phyloP scores from a whole-genome alignment of 2,113 vertebrate species.

The Desmodus rotundus region DNA sequence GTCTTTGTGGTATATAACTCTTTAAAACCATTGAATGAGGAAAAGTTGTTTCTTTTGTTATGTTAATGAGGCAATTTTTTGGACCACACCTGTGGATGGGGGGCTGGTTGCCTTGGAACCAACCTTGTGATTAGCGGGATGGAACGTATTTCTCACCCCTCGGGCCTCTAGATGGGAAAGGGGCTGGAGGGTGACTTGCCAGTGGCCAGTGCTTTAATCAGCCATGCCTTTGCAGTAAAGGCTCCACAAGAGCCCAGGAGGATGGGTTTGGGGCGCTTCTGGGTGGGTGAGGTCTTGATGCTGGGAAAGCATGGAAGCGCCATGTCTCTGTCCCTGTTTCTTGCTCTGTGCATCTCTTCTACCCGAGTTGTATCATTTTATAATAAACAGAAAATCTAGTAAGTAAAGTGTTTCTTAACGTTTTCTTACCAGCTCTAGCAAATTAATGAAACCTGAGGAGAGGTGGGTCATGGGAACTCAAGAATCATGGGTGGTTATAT shows the following conservation, averaged over 20 bases:
- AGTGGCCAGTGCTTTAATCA: not conserved
- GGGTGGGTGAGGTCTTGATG: not conserved
- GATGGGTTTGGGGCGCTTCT: not conserved
- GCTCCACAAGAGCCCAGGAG: not conserved
- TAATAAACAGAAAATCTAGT: not conserved
- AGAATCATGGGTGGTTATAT: not conserved
- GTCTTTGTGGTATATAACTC: not conserved
- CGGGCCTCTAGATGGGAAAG: not conserved
- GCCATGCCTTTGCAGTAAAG: not conserved
- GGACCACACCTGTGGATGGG: not conserved
- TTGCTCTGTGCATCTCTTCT: not conserved
- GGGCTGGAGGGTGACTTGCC: not conserved
- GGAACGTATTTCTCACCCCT: not conserved
- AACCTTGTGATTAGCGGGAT: not conserved
- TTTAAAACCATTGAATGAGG: not conserved
- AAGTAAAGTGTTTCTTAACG: not conserved
- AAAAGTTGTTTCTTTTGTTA: not conserved
- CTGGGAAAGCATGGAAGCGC: not conserved
- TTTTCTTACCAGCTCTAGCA: not conserved
- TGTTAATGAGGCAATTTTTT: not conserved
- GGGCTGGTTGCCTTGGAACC: not conserved
- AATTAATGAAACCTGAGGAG: not conserved
- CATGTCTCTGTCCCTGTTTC: not conserved
- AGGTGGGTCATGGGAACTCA: not conserved
- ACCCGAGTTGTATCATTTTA: not conserved